Conservation (phyloP, 2,797 vertebrate species). For the Eidolon dupreanum region DNA sequence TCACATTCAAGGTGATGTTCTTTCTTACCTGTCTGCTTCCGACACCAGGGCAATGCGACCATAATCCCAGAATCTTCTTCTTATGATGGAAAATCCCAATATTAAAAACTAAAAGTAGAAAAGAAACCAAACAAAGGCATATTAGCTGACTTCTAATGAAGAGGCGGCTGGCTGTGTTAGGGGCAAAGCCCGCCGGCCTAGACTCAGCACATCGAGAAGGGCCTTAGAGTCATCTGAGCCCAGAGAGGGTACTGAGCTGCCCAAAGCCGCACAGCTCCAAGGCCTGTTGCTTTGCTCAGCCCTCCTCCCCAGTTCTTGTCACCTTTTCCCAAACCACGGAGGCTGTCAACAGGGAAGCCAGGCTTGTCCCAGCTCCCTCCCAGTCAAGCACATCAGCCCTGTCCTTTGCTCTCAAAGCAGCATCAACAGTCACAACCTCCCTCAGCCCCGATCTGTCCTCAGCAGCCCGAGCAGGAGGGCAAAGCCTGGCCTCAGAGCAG, state of each 20-base stretch:
- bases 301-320: neutral
- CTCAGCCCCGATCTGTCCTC: neutral
- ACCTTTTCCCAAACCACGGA: neutral
- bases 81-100: slow-evolving; percentile 91
- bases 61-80: slow-evolving; percentile 95
- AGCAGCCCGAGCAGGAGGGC: neutral
- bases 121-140: neutral
- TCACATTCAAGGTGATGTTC: neutral
- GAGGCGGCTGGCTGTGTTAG: neutral
- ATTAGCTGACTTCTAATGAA: neutral
- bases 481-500: neutral
- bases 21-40: slow-evolving; percentile 87
- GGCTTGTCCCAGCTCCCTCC: neutral
- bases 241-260: neutral
- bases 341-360: accelerated
- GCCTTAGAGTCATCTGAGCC: neutral
- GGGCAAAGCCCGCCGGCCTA: neutral
- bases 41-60: slow-evolving; percentile 95
- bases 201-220: neutral
- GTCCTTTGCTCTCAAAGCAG: neutral
- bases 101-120: slow-evolving; percentile 88
- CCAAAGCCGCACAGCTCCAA: neutral
- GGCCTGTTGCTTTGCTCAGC: accelerated
- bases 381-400: accelerated
- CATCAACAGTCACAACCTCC: accelerated